Base-by-base conservation (phyloP, 2,888 invertebrate genomes). In the Himalopsyche japonica region DNA sequence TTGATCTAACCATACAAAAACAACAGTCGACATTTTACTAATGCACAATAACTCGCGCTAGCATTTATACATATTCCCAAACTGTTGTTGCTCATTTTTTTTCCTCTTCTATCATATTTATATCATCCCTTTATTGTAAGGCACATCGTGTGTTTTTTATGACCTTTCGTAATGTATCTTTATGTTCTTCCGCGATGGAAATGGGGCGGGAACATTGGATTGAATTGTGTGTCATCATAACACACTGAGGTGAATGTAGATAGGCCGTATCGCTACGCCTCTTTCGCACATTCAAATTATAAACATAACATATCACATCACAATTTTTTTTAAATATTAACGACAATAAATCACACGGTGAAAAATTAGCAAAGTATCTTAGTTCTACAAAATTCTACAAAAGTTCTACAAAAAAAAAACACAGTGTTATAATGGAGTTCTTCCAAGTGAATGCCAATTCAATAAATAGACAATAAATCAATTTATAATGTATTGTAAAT, bases 81-180 rank as follows among this genome's bases (percentile, higher is more conserved):
- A 81, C 81, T 70, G 85, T 86, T 83, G 84, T 87, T 84, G 77
- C 85, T 86, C 81, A 78, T 82, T 77, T 64, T 24, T 84, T 80
- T 64, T 84, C 78, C 82, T 77, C 77, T 43, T 83, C 76, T 70
- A 87, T 87, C 87, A 87, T 87, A 87, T 86, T 87, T 85, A 87
- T 87, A 87, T 87, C 83, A 79, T 80, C 77, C 49, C 76, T 83
- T 81, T 84, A 84, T 81, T 78, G 82, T 79, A 76, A 47, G 70
- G 84, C 83, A 84, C 87, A 85, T 87, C 87, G 87, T 87, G 85
- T 87, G 87, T 86, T 87, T 87, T 87, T 87, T 87, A 87, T 81
- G 87, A 86, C 85, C 86, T 83, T 86, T 86, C 86, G 86, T 87
- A 87, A 86, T 87, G 87, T 86, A 86, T 86, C 86, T 87, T 87